Evolutionary conservation across 2,888 invertebrate genomes (phyloP).

Genomic region (Trilocha varians): DNA sequence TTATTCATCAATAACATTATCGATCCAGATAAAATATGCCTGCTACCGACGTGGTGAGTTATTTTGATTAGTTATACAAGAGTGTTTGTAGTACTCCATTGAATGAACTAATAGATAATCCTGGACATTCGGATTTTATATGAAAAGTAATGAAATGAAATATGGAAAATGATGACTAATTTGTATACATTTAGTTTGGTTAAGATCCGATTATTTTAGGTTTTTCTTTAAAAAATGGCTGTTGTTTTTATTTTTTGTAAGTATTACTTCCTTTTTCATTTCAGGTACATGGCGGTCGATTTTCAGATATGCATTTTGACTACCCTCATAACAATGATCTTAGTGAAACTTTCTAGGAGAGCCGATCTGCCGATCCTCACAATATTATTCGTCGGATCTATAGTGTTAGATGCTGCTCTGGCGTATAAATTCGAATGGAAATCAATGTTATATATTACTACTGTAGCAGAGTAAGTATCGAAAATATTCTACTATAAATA

Average conservation of each 20-base stretch:
- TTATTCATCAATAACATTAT: slow-evolving; percentile 19
- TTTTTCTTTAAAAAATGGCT: too few species aligned
- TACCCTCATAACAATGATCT: slow-evolving; percentile 4
- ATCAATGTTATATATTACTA: slow-evolving; percentile 11
- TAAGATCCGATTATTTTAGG: too few species aligned
- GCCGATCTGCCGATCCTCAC: slow-evolving; percentile 3
- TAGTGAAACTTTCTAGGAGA: slow-evolving; percentile 3
- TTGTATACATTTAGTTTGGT: too few species aligned
- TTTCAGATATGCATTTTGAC: slow-evolving; percentile 13
- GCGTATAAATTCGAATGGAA: slow-evolving; percentile 15
- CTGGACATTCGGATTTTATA: too few species aligned
- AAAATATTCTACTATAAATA: too few species aligned
- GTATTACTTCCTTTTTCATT: too few species aligned
- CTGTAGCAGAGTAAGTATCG: slow-evolving; percentile 20
- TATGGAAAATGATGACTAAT: too few species aligned
- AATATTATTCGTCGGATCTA: slow-evolving; percentile 11
- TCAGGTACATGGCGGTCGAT: slow-evolving; percentile 16
- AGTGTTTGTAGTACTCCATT: too few species aligned
- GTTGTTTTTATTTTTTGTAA: too few species aligned
- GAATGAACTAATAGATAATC: too few species aligned
- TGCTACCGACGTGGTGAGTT: slow-evolving; percentile 21
- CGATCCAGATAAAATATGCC: slow-evolving; percentile 12
- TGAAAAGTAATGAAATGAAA: too few species aligned
- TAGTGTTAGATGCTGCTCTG: slow-evolving; percentile 12
- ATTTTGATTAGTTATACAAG: background rate